A percentile compares a stretch with the other conserved stretches of the same genome.
These are phyloP conservation scores for Plagiodera versicolora DNA, from an alignment of 2,888 invertebrate genomes.

Conservation along the genomic window DNA sequence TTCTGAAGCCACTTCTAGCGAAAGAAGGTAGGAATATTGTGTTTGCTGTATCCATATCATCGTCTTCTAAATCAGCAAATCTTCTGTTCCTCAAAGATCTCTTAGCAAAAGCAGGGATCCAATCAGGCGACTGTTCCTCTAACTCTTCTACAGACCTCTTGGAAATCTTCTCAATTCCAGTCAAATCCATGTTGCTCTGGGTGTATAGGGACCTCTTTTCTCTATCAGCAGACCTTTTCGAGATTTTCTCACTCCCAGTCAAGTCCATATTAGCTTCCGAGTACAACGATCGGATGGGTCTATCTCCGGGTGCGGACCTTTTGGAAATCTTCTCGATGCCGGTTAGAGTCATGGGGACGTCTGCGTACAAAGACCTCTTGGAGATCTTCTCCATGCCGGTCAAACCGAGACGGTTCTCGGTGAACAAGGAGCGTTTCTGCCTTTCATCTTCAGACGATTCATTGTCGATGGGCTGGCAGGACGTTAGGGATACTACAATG, in stretches of 20 bases:
- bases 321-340: conserved; percentile 28
- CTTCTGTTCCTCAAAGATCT: conserved; percentile 18
- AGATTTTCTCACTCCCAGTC: conserved; percentile 26
- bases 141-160: conserved; percentile 22
- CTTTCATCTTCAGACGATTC: conserved; percentile 12
- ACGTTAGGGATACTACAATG: conserved; percentile 15
- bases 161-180: conserved; percentile 28
- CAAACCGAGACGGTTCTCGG: background rate
- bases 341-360: conserved; percentile 17
- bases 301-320: conserved; percentile 13
- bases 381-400: conserved; percentile 24
- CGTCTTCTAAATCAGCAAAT: conserved; percentile 15
- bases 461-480: conserved; percentile 20
- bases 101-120: conserved; percentile 22
- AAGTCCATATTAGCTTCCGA: conserved; percentile 10
- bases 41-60: conserved; percentile 21
- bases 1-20: conserved; percentile 23
- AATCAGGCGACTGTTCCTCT: background rate
- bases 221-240: conserved; percentile 16
- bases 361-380: conserved; percentile 22
- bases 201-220: conserved; percentile 20
- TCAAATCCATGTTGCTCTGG: conserved; percentile 12
- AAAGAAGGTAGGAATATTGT: conserved; percentile 28
- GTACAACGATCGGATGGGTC: conserved; percentile 16
- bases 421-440: conserved; percentile 6